Evolutionary conservation across 92 coral and sea anemone species (phyloP), one percentile per base, ranked within the genome.

Genomic region (Heteractis magnifica): DNA sequence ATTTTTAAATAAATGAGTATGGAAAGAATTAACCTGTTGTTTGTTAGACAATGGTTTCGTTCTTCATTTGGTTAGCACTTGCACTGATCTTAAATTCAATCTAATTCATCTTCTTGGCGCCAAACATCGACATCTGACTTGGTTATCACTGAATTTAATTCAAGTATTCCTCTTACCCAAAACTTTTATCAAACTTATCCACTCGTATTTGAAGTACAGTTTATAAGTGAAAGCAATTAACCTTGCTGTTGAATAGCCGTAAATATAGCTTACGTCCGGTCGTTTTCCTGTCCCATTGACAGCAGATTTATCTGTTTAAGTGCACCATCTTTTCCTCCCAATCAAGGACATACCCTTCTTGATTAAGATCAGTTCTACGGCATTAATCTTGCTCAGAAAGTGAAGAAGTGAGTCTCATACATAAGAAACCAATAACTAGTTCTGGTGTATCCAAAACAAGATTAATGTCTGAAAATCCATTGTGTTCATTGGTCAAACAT

Each of bases 131-230:
- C 73, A 68, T 21, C 49, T 23, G 73, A 68, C 73, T 68, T 68
- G 73, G 26, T 68, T 68, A 68, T 68, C 73, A 68, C 49, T 1
- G 73, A 68, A 21, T 68, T 12, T 68, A 23, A 8, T 23, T 68
- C 48, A 68, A 68, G 73, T 68, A 68, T 21, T 11, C 73, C 73
- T 68, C 49, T 68, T 23, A 26, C 73, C 73, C 20, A 48, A 10
- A 68, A 68, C 26, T 48, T 68, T 68, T 68, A 68, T 68, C 73
- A 68, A 68, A 48, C 20, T 48, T 68, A 68, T 64, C 73, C 73
- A 68, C 73, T 68, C 73, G 73, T 68, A 68, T 68, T 9, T 18
- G 73, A 68, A 68, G 73, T 68, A 68, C 49, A 68, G 23, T 68
- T 62, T 23, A 68, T 68, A 21, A 5, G 21, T 26, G 6, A 5